These are phyloP conservation scores for Cryptocheilus praepositus DNA, from an alignment of 2,888 invertebrate genomes.

Conservation along the genomic window DNA sequence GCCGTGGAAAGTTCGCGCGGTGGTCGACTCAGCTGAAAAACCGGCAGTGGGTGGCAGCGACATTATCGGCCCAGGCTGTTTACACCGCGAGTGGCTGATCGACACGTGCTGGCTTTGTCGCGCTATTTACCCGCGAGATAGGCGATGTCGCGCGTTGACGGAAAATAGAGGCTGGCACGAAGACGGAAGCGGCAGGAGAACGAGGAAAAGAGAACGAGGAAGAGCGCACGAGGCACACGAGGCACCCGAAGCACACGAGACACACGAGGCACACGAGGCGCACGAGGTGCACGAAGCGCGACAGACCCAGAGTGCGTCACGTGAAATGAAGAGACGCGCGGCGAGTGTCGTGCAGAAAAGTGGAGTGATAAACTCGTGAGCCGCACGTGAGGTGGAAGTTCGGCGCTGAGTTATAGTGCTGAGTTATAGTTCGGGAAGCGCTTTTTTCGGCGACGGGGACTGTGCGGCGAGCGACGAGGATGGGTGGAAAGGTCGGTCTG, in stretches of 20 bases:
- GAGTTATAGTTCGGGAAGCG: too few species aligned
- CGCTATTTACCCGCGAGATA: not conserved
- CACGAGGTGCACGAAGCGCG: not conserved
- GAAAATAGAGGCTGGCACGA: too few species aligned
- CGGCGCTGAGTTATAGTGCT: not conserved
- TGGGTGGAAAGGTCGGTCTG: conserved; percentile 74
- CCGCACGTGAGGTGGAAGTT: conserved; percentile 29
- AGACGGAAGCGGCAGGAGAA: too few species aligned
- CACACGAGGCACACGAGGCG: not conserved
- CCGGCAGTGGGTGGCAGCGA: not conserved
- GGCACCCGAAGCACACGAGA: not conserved
- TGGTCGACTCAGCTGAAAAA: not conserved
- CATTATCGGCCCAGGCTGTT: conserved; percentile 20
- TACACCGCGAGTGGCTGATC: not conserved
- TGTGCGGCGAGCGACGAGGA: conserved; percentile 28
- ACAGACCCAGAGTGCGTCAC: conserved; percentile 9
- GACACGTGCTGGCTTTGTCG: not conserved
- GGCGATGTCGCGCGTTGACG: not conserved
- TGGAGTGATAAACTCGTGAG: conserved; percentile 32
- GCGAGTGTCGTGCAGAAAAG: not conserved
- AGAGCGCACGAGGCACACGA: not conserved
- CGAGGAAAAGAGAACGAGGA: not conserved
- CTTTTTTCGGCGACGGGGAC: not conserved
- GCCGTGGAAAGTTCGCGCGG: not conserved
- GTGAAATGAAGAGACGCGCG: conserved; percentile 14